Evolutionary conservation across 2,888 invertebrate species (phyloP).

Genomic region (Fissipunctia ypsillon): DNA sequence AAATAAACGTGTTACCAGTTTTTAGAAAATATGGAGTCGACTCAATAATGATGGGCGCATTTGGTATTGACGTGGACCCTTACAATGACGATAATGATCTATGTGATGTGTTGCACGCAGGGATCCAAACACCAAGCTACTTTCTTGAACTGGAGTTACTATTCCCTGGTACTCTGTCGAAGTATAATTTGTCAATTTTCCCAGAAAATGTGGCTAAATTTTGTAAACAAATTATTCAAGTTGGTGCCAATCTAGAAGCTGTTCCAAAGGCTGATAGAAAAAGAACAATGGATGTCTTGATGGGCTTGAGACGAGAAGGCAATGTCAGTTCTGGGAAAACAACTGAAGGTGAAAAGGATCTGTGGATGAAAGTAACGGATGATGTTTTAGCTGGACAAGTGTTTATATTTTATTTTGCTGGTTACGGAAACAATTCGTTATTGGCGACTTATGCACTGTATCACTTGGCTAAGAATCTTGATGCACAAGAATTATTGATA

Average conservation of each 20-base stretch:
- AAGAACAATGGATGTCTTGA: conserved; percentile 68
- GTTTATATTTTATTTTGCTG: conserved; percentile 83
- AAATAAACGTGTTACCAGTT: conserved; percentile 63
- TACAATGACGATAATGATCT: conserved; percentile 60
- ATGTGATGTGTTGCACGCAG: conserved; percentile 61
- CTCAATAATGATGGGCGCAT: conserved; percentile 65
- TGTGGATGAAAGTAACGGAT: conserved; percentile 71
- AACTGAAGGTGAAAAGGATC: conserved; percentile 44
- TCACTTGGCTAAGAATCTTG: conserved; percentile 79
- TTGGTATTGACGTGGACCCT: conserved; percentile 67
- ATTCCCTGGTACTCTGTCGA: conserved; percentile 66
- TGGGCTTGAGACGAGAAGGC: conserved; percentile 58
- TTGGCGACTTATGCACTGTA: conserved; percentile 78
- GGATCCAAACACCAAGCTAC: conserved; percentile 62
- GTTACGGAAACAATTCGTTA: conserved; percentile 84
- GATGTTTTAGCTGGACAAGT: conserved; percentile 79
- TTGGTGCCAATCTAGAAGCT: conserved; percentile 49
- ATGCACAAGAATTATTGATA: conserved; percentile 77
- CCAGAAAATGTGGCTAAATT: conserved; percentile 60
- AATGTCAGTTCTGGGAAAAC: conserved; percentile 21
- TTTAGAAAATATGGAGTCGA: conserved; percentile 68
- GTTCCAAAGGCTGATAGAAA: conserved; percentile 39
- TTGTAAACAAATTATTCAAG: conserved; percentile 64
- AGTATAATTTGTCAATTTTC: conserved; percentile 65
- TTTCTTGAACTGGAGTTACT: conserved; percentile 69